Conservation (phyloP, 92 coral and sea anemone genomes). For the Palythoa caribaeorum region DNA sequence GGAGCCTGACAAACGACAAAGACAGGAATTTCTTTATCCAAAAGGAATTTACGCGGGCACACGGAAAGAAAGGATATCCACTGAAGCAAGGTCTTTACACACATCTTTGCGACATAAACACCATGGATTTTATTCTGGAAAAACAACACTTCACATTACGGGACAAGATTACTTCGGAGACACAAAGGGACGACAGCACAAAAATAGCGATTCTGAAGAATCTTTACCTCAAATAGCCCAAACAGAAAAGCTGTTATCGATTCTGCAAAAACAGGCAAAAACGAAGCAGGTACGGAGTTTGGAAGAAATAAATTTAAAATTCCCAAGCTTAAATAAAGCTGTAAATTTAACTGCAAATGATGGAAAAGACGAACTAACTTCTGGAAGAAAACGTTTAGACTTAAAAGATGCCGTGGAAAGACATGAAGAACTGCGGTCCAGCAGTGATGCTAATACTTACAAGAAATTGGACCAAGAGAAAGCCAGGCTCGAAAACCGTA, state of each 20-base stretch:
- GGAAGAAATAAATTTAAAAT: neutral
- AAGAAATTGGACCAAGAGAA: slow-evolving; percentile 10
- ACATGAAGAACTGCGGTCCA: neutral
- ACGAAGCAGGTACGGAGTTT: neutral
- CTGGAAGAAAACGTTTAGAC: neutral
- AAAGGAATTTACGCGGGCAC: neutral
- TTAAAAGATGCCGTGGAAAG: slow-evolving; percentile 18
- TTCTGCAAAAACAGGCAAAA: slow-evolving; percentile 5
- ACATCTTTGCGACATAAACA: neutral
- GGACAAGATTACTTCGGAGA: neutral
- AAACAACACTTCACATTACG: neutral
- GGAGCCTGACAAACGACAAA: slow-evolving; percentile 8
- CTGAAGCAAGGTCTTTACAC: neutral
- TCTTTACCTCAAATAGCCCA: neutral
- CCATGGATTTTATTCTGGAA: neutral
- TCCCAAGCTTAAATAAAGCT: slow-evolving; percentile 6
- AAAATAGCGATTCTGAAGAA: neutral
- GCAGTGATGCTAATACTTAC: neutral
- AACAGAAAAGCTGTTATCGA: slow-evolving; percentile 21
- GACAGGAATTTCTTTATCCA: neutral
- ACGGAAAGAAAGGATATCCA: neutral
- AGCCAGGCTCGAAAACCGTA: slow-evolving; percentile 26
- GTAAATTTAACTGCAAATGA: neutral
- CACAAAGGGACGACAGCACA: neutral
- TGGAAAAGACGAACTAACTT: neutral